Base-by-base conservation (phyloP, 1,140 invertebrate species). In the Drosophila elegans region DNA sequence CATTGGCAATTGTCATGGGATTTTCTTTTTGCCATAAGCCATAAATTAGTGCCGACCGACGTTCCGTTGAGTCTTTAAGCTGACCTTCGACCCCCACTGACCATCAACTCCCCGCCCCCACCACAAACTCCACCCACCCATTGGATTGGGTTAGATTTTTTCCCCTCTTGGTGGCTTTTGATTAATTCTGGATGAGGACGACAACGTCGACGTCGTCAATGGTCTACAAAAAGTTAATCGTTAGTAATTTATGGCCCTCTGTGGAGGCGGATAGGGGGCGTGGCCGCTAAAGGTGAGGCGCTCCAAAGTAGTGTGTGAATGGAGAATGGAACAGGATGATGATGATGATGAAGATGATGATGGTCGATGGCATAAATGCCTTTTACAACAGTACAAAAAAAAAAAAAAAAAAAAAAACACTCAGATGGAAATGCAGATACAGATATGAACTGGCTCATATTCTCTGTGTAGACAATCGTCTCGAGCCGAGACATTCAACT, bases 161-260 rank as follows among this genome's bases (percentile, higher is more conserved):
- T 21, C 10, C 29, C 13, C 11, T 12, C 9, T 59, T 36, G 54
- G 36, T 12, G 29, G 4, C 45, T 36, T 71, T 71, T 71, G 68
- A 71, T 71, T 71, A 71, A 71, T 71, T 71, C 67, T 41, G 51
- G 51, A 46, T 36, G 67, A 69, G 66, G 67, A 46, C 32, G 32
- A 69, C 67, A 56, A 57, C 42, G 51, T 41, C 36, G 34, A 39
- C 68, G 44, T 71, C 68, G 44, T 71, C 67, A 46, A 71, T 71
- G 67, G 63, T 29, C 64, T 34, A 76, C 71, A 73, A 76, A 77
- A 88, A 80, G 83, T 88, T 88, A 88, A 77, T 82, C 83, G 72
- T 67, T 76, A 71, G 79, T 88, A 89, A 88, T 88, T 88, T 88
- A 88, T 88, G 85, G 66, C 63, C 42, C 59, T 75, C 48, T 49